Percentiles rank a stretch among this genome's conserved stretches.
Evolutionary conservation across 2,797 vertebrate genomes (phyloP).

Genomic region (Miichthys miiuy): DNA sequence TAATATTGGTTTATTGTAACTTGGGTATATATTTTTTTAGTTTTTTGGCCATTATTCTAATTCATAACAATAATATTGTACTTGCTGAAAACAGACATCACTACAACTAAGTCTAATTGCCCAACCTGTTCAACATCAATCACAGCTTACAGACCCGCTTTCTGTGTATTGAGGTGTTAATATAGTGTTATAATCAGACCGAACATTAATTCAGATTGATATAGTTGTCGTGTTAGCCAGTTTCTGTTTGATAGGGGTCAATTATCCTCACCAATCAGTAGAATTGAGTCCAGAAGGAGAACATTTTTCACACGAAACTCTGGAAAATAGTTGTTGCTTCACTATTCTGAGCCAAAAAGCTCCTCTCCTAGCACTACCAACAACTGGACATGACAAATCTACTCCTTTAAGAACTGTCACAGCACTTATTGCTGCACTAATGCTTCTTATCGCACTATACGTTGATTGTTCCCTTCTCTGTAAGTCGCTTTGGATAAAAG

Average conservation of each 20-base stretch:
- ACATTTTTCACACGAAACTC: background rate
- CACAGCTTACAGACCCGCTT: background rate
- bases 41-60: conserved; percentile 11
- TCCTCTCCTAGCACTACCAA: too few relatives aligned
- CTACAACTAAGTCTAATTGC: background rate
- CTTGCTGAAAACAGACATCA: background rate
- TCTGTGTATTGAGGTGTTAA: background rate
- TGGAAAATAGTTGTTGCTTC: background rate
- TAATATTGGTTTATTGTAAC: conserved; percentile 1
- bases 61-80: background rate
- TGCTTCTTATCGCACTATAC: too few relatives aligned
- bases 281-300: background rate
- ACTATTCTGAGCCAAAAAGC: too few relatives aligned
- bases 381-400: too few relatives aligned
- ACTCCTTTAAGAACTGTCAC: too few relatives aligned
- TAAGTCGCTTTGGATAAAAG: too few relatives aligned
- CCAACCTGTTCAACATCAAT: background rate
- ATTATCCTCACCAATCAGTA: background rate
- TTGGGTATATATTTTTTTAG: background rate
- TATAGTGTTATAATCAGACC: background rate
- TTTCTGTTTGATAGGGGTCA: background rate
- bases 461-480: too few relatives aligned
- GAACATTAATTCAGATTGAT: background rate
- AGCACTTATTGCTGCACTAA: too few relatives aligned
- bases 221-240: background rate